phyloP scores from a whole-genome alignment of 2,113 vertebrate genomes.

The Talpa occidentalis region DNA sequence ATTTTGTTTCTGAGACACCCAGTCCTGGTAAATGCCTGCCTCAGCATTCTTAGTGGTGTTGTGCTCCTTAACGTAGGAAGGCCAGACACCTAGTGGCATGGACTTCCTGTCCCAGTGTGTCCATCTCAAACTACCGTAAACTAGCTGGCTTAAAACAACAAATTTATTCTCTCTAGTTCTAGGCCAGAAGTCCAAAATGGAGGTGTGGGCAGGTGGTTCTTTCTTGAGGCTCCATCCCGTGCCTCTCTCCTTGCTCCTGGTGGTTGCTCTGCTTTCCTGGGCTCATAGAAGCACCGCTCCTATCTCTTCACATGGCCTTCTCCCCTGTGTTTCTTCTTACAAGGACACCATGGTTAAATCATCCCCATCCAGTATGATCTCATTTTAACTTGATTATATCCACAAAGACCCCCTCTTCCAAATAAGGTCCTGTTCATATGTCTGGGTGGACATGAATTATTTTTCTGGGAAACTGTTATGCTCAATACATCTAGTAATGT shows the following conservation, averaged over 20 bases:
- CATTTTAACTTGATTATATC: no score
- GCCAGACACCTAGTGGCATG: not conserved
- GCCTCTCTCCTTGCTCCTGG: not conserved
- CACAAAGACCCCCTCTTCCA: no score
- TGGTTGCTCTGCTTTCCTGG: not conserved
- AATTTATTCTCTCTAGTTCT: not conserved
- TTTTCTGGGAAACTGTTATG: not conserved
- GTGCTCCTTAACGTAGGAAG: not conserved
- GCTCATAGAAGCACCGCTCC: accelerated
- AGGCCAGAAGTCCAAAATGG: not conserved
- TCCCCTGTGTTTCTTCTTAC: not conserved
- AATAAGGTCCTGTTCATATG: not conserved
- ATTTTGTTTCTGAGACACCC: not conserved
- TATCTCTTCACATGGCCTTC: not conserved
- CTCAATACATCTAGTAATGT: not conserved
- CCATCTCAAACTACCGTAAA: not conserved
- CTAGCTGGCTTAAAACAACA: not conserved
- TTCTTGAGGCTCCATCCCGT: not conserved
- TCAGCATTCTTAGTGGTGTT: not conserved
- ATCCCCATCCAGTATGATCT: no score
- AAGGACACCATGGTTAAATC: not conserved
- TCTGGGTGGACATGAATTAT: not conserved
- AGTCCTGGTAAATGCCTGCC: accelerated
- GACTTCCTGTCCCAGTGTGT: not conserved
- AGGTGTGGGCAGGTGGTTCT: not conserved